Evolutionary conservation across 2,797 vertebrate genomes (phyloP), one percentile per base, ranked within the genome.

Genomic region (Notolepis coatsorum): DNA sequence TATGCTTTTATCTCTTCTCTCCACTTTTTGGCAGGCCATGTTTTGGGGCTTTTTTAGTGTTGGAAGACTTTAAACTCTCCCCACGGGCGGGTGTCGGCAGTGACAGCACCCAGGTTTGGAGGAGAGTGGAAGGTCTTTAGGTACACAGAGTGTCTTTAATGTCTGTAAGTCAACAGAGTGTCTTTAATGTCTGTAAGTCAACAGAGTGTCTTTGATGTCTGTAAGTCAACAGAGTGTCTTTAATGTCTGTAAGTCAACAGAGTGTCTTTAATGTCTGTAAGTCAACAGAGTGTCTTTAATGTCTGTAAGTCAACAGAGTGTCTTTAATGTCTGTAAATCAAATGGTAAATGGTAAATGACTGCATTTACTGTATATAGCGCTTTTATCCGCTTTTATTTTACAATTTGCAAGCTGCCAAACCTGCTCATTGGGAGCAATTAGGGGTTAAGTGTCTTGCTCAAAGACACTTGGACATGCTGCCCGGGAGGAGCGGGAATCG

Each of bases 51-150:
- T 81, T 79, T 64, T 46, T 28, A 59, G 77, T 59, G 50, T 63
- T 85, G 10, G 87, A 87, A 87, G 84, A 79, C 84, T 86, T 89
- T 80, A 89, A 88, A 79, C 61, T 30, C 76, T 88, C 85, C 73
- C 80, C n/a, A n/a, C 78, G 68, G 73, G 73, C 84, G 82, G 85
- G 82, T 84, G 89, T 88, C 80, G 82, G 69, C 60, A 57, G 47
- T 57, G 77, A 74, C 51, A 41, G 69, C 57, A 67, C n/a, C 63
- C 75, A 37, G 7, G 28, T 49, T 61, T 70, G 48, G 33, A 76
- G 77, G 75, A 68, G 70, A 65, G 50, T 31, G 49, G 56, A 79
- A 69, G 81, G 70, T 48, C 58, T 57, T 71, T 21, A 51, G 69
- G 38, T 55, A 33, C 28, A 10, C 7, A 17, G 21, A 39, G 61